Evolutionary conservation across 2,888 invertebrate genomes (phyloP).

Genomic region (Macropis europaea): DNA sequence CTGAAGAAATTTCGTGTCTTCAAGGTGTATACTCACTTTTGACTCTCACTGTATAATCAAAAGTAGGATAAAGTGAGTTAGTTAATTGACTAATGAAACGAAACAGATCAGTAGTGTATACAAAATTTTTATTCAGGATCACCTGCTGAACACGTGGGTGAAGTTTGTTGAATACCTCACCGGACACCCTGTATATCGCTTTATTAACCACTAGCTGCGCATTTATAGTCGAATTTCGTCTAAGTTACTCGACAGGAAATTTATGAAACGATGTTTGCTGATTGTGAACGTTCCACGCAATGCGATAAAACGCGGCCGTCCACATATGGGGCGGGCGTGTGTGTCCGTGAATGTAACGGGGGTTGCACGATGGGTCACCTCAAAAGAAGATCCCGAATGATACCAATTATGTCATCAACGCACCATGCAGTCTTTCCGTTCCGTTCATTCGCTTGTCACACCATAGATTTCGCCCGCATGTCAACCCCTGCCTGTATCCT

Average conservation of each 20-base stretch:
- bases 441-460: conserved; percentile 59
- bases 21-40: too few relatives aligned
- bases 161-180: too few relatives aligned
- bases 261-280: neutral
- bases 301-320: neutral
- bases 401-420: conserved; percentile 77
- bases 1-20: too few relatives aligned
- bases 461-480: conserved; percentile 71
- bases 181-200: too few relatives aligned
- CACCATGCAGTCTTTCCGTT: conserved; percentile 48
- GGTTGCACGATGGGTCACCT: conserved; percentile 66
- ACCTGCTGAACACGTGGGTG: too few relatives aligned
- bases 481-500: conserved; percentile 58
- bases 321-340: conserved; percentile 37
- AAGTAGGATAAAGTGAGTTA: too few relatives aligned
- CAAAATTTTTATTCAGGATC: neutral
- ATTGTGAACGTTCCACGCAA: neutral
- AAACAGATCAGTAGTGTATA: neutral
- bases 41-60: too few relatives aligned
- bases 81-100: neutral
- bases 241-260: neutral
- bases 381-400: conserved; percentile 75
- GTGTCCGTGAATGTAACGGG: conserved; percentile 24
- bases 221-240: too few relatives aligned
- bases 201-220: too few relatives aligned